These are phyloP conservation scores for Mnemiopsis leidyi DNA, from an alignment of 37 sponge, comb jelly and placozoan genomes.

Conservation along the genomic window DNA sequence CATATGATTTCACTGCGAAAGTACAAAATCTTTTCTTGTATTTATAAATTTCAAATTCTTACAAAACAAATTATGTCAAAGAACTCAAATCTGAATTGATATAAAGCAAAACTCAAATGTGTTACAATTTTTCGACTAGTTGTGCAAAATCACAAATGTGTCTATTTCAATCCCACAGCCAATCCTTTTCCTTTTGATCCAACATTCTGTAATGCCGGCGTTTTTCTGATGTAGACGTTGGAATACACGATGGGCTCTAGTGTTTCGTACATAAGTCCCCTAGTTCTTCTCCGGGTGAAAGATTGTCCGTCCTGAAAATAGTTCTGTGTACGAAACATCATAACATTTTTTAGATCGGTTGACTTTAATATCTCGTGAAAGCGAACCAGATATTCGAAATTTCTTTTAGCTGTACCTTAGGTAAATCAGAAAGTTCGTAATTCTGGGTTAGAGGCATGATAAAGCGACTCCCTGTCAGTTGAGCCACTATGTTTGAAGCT, in stretches of 20 bases:
- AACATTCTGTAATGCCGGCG: neutral
- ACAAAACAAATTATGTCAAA: neutral
- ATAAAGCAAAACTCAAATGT: too few species aligned
- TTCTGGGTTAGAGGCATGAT: neutral
- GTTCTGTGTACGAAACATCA: too few species aligned
- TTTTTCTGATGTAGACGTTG: neutral
- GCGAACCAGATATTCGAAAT: too few species aligned
- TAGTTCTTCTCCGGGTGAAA: constrained; percentile 24
- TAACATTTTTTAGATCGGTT: too few species aligned
- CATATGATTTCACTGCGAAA: neutral
- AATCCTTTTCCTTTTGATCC: neutral
- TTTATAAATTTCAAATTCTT: neutral
- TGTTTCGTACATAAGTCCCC: constrained; percentile 16
- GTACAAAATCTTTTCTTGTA: neutral
- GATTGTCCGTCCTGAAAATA: constrained; percentile 40
- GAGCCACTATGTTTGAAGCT: neutral
- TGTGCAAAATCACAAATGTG: too few species aligned
- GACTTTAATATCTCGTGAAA: too few species aligned
- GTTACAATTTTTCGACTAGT: too few species aligned
- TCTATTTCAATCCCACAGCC: too few species aligned
- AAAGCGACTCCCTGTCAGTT: neutral
- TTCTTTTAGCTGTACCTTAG: too few species aligned
- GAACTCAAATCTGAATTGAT: neutral
- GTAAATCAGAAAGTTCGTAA: neutral
- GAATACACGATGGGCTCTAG: constrained; percentile 14